Evolutionary conservation across 2,113 vertebrate genomes (phyloP), one percentile per base, ranked within the genome.

Genomic region (Pterocles gutturalis): DNA sequence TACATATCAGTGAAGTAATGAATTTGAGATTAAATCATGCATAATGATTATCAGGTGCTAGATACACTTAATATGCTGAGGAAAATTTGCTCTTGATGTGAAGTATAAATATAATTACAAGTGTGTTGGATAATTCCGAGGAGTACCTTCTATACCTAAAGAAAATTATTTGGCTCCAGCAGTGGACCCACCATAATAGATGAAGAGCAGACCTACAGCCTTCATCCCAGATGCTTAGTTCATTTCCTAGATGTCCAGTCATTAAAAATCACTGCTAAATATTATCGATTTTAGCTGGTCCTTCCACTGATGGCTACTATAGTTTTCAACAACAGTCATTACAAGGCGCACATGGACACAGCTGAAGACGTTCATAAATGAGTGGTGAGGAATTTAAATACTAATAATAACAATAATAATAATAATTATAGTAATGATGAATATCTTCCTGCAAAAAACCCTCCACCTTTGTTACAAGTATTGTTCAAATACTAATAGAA

Each of bases 11-110:
- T 89, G 71, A 79, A 91, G 66, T 79, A 91, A 91, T 87, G 70
- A 85, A 87, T 94, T 57, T 65, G 71, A 73, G 38, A 94, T 90
- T 94, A 93, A 87, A 73, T 80, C 87, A 91, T 57, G 70, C n/a
- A 58, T 91, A 96, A 86, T 72, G 62, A 80, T 80, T 96, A 93
- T 91, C 62, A 54, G 78, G 58, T 71, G 34, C 53, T 72, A 82
- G 83, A 48, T 34, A 21, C 1, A 3, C 91, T 85, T 71, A 79
- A 76, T 87, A 82, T 83, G 71, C 61, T 72, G 58, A 61, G 69
- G 69, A 20, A 65, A 89, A 91, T 72, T 9, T 65, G 45, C 36
- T 65, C 78, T 83, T 6, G 18, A 72, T 93, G 29, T 58, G 70
- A 90, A 80, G 21, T 33, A 53, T 58, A 41, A 81, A 75, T 84